Evolutionary conservation across 1,140 invertebrate species (phyloP), one percentile per base, ranked within the genome.

Genomic region (Bombus waltoni): DNA sequence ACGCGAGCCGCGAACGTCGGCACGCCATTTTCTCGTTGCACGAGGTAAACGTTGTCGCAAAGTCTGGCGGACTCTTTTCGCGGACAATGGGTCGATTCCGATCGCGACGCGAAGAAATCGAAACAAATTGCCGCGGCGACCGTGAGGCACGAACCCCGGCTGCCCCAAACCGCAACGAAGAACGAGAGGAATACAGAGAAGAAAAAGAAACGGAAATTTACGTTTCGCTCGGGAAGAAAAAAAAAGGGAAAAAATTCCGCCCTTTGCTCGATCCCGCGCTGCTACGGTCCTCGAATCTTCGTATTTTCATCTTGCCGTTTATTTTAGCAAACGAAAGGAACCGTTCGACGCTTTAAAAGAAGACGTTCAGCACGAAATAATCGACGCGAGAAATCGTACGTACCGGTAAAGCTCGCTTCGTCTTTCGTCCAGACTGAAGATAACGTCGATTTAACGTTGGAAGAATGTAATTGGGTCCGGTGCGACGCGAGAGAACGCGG

Each of bases 121-220:
- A 42, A 76, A 83, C 57, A 83, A 76, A 83, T 83, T 66, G 81
- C 15, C 44, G n/a, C 25, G 44, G 44, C 9, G 42, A 53, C 59
- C 73, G 62, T 68, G 73, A 77, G 81, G 62, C 65, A 68, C 72
- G 28, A 42, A 76, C 44, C 68, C 62, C n/a, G 13, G 13, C 62
- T 42, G 53, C 40, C 6, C 13, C 22, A 25, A 22, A 71, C 9
- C 53, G 4, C 44, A 9, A 65, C 25, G 65, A 59, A 38, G 13
- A 65, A 66, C 22, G 15, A 72, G 47, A 40, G 22, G 22, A 76
- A 47, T 66, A 74, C 59, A 32, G 68, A 44, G 74, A 18, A 44
- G 15, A 10, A 40, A 62, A 76, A 5, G 25, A 32, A 25, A 59
- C 11, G 10, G 15, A 3, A 3, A 15, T 11, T 13, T 65, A 6